These are phyloP conservation scores for Bos taurus DNA, from an alignment of 2,113 vertebrate species.

Conservation along the genomic window ARS-UCD2.0 NC_037338.1:46136001-46136500, in stretches of 20 bases:
- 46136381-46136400: not conserved
- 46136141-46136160: not conserved
- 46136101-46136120: no score
- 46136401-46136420: not conserved
- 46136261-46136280: not conserved
- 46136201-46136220: not conserved
- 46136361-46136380: not conserved
- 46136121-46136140: no score
- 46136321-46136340: not conserved
- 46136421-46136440: not conserved
- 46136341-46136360: not conserved
- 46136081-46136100: no score
- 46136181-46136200: not conserved
- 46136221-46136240: not conserved
- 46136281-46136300: not conserved
- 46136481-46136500: not conserved
- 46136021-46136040: no score
- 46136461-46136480: not conserved
- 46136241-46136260: not conserved
- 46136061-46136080: no score
- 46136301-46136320: not conserved
- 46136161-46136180: not conserved
- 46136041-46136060: no score
- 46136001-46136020: no score
- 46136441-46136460: not conserved